Evolutionary conservation across 2,113 vertebrate species (phyloP).

Genomic region (Lagopus leucura): DNA sequence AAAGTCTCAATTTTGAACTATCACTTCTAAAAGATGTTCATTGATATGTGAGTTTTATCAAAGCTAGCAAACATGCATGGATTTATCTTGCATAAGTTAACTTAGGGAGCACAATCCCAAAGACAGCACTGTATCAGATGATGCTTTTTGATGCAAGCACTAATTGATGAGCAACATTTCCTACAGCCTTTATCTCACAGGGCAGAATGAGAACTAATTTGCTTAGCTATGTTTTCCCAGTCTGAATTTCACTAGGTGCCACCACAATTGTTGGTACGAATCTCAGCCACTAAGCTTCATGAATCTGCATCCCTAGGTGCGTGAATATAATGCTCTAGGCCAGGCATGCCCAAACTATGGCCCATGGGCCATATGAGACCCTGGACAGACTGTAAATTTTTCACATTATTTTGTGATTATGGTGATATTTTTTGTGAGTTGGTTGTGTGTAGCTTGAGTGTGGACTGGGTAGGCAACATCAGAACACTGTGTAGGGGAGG

Average conservation of each 20-base stretch:
- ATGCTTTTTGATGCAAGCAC: neutral
- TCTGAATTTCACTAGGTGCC: neutral
- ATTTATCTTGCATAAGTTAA: neutral
- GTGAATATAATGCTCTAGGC: neutral
- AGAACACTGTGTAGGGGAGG: too few species aligned
- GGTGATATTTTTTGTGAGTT: too few species aligned
- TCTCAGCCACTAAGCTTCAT: neutral
- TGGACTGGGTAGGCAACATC: too few species aligned
- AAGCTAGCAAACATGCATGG: neutral
- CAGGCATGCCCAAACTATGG: too few species aligned
- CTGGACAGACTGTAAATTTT: too few species aligned
- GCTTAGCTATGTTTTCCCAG: neutral
- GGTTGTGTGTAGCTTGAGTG: too few species aligned
- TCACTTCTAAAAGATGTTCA: neutral
- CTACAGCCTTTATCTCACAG: neutral
- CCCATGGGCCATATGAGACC: too few species aligned
- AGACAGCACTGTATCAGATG: neutral
- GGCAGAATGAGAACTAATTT: neutral
- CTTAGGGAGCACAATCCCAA: neutral
- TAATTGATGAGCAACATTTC: neutral
- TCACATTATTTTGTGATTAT: too few species aligned
- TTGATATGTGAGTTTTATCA: neutral
- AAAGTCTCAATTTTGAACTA: neutral
- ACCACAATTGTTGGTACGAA: too few species aligned
- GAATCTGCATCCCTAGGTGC: rapidly evolving